Percentiles rank a stretch among this genome's conserved stretches.
These are phyloP conservation scores for Tamandua tetradactyla DNA, from an alignment of 2,797 vertebrate species.

Conservation along the genomic window DNA sequence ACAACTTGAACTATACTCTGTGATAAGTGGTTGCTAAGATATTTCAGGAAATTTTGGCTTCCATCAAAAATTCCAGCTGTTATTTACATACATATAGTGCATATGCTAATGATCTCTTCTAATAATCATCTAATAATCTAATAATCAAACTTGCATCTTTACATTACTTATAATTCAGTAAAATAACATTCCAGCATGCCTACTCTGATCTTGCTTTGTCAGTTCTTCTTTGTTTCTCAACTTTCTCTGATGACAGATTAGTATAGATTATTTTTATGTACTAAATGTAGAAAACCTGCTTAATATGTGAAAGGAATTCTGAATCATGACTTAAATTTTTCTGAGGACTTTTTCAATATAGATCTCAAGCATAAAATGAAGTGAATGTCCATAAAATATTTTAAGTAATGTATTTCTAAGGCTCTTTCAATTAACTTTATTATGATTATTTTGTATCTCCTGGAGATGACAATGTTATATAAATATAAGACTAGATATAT, in stretches of 20 bases:
- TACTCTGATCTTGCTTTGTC: background rate
- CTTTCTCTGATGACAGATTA: background rate
- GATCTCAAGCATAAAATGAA: background rate
- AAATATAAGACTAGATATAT: background rate
- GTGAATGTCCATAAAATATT: background rate
- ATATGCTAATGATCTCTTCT: background rate
- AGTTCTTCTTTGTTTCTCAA: background rate
- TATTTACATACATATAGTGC: background rate
- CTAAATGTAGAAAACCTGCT: background rate
- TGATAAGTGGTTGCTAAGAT: background rate
- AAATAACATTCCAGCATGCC: background rate
- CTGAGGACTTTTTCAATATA: background rate
- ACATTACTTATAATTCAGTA: background rate
- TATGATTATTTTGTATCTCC: background rate
- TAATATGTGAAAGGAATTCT: background rate
- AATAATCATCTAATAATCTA: too few relatives aligned
- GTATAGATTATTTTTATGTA: background rate
- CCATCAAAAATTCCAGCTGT: background rate
- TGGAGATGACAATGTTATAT: background rate
- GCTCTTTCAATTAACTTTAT: background rate
- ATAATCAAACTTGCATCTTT: too few relatives aligned
- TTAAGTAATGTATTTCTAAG: background rate
- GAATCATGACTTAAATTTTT: constrained; percentile 4
- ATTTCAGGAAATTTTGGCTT: background rate
- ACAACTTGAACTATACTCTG: background rate